phyloP scores from a whole-genome alignment of 2,797 vertebrate genomes.

The Siniperca obscura region DNA sequence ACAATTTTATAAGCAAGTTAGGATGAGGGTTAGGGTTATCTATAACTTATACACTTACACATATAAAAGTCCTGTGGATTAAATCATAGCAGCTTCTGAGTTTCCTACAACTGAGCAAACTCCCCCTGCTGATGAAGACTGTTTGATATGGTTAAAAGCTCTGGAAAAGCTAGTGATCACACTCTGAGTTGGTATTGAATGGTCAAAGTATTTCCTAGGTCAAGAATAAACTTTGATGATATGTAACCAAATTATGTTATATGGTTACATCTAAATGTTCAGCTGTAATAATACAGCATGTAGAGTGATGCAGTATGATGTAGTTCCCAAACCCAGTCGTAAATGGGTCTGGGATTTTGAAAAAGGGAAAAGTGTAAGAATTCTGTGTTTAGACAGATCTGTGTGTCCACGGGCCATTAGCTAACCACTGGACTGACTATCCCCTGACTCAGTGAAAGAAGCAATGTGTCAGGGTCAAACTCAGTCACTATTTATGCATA shows the following conservation, averaged over 20 bases:
- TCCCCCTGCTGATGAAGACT: neutral
- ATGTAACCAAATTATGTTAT: neutral
- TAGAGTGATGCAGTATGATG: neutral
- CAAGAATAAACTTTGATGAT: neutral
- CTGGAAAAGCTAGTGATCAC: neutral
- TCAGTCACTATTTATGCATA: constrained; percentile 54
- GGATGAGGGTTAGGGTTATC: neutral
- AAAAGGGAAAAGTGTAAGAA: constrained; percentile 20
- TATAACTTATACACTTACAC: neutral
- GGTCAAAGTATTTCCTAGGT: neutral
- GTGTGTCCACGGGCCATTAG: constrained; percentile 64
- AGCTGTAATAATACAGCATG: neutral
- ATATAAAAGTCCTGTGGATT: neutral
- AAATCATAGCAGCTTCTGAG: neutral
- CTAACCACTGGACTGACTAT: constrained; percentile 56
- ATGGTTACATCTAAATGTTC: neutral
- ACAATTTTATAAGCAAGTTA: neutral
- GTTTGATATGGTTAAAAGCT: neutral
- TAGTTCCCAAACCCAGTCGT: constrained; percentile 7
- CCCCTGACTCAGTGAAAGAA: constrained; percentile 70
- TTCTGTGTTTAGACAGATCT: constrained; percentile 41
- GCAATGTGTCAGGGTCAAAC: constrained; percentile 71
- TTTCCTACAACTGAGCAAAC: no score
- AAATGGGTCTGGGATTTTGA: constrained; percentile 11
- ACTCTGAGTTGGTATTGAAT: neutral